Evolutionary conservation across 2,888 invertebrate genomes (phyloP), one percentile per base, ranked within the genome.

Genomic region (Synergus umbraculus): DNA sequence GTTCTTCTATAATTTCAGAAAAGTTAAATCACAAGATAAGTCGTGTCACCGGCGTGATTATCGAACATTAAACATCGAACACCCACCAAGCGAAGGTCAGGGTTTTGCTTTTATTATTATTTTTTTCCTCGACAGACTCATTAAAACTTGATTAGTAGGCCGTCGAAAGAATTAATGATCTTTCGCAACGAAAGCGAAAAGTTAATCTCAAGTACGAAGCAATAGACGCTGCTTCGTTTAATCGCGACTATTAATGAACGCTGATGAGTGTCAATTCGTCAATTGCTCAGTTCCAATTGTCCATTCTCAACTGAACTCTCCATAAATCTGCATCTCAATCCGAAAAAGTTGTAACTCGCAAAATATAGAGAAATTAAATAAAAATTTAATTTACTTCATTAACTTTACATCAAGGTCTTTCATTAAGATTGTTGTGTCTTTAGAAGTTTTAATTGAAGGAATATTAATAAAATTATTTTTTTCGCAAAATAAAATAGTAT

Each of bases 201-300:
- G 78, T 78, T 64, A 79, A 81, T 80, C 79, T 79, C 77, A 77
- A 81, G 76, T 66, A 79, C 73, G 12, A 78, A 83, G 81, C 44
- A 77, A 76, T 81, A 66, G 78, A 37, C 77, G 46, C 76, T 58
- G 41, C n/a, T 43, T 37, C 63, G 78, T 69, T 73, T 60, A 76
- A 80, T 69, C 69, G 69, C 65, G 76, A 82, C 82, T 79, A 44
- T 77, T 60, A 78, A 83, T 76, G 76, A 83, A 67, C 76, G 58
- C 76, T 83, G 77, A 83, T 85, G 79, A 78, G 64, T 78, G 80
- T 76, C 84, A 84, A 85, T 54, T 54, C 13, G 54, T 8, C 37
- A 37, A 37, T 84, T 82, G 78, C 69, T 66, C 54, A 67, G 69
- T 83, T 60, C 22, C 60, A 60, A 54, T 54, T 54, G 54, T 60